Evolutionary conservation across 2,797 vertebrate genomes (phyloP).

Genomic region (Anguilla obscura): DNA sequence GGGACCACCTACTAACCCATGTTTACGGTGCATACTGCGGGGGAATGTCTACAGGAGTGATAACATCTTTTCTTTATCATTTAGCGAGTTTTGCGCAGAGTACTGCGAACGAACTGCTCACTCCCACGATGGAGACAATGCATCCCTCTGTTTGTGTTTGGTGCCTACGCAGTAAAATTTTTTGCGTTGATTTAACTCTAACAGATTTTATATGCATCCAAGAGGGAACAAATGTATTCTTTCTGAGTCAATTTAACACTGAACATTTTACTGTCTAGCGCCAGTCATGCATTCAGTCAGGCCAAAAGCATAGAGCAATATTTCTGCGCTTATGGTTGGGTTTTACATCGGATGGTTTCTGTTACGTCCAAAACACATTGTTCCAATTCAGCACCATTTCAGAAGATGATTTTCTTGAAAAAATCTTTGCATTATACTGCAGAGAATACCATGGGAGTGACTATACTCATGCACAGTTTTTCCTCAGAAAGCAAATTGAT

Average conservation of each 20-base stretch:
- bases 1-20: slow-evolving; percentile 26
- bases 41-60: slow-evolving; percentile 5
- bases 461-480: not conserved
- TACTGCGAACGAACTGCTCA: not conserved
- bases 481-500: slow-evolving; percentile 14
- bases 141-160: slow-evolving; percentile 30
- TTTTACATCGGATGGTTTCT: not conserved
- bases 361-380: not conserved
- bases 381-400: not conserved
- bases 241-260: too few species aligned
- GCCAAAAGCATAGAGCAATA: not conserved
- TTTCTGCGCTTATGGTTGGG: not conserved
- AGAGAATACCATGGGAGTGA: not conserved
- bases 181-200: too few species aligned
- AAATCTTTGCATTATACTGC: not conserved
- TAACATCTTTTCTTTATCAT: slow-evolving; percentile 35
- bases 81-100: slow-evolving; percentile 21
- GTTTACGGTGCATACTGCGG: not conserved
- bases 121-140: slow-evolving; percentile 9
- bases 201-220: too few species aligned
- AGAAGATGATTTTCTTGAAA: not conserved
- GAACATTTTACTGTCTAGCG: not conserved
- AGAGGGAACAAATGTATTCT: too few species aligned
- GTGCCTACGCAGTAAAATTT: not conserved
- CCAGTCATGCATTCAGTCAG: not conserved